These are phyloP conservation scores for Leptinotarsa defecta DNA, from an alignment of 1,140 invertebrate species.

Conservation along the genomic window DNA sequence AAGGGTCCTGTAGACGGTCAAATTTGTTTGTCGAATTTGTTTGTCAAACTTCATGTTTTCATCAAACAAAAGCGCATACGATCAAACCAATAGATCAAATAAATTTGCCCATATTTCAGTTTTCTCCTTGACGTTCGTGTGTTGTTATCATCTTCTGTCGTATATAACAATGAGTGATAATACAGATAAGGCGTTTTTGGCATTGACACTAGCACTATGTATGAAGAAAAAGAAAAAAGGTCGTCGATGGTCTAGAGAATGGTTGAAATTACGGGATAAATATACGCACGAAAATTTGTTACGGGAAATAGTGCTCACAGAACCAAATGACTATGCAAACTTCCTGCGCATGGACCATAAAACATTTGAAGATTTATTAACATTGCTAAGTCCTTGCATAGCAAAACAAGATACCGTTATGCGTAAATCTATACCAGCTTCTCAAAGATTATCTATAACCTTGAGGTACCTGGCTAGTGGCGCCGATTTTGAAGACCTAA, in stretches of 20 bases:
- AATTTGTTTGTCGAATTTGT: slow-evolving; percentile 20
- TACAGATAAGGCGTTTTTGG: slow-evolving; percentile 22
- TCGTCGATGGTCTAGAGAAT: slow-evolving; percentile 13
- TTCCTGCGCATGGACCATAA: slow-evolving; percentile 7
- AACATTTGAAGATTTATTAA: slow-evolving; percentile 15
- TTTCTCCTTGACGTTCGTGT: slow-evolving; percentile 15
- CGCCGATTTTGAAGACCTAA: slow-evolving; percentile 6
- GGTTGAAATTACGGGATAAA: slow-evolving; percentile 22
- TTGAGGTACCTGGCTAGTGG: slow-evolving; percentile 23
- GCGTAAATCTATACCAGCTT: slow-evolving; percentile 18
- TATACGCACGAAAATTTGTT: slow-evolving; percentile 21
- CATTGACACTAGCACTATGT: slow-evolving; percentile 20
- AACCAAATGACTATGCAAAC: slow-evolving; percentile 24
- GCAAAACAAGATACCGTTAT: slow-evolving; percentile 20
- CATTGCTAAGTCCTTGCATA: not conserved
- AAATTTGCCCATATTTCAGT: slow-evolving; percentile 15
- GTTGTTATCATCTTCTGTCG: slow-evolving; percentile 21
- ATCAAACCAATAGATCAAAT: slow-evolving; percentile 25
- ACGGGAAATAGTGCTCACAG: slow-evolving; percentile 17
- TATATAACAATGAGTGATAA: slow-evolving; percentile 18
- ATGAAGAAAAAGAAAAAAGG: slow-evolving; percentile 4
- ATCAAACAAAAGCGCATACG: slow-evolving; percentile 15
- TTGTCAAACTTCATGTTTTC: slow-evolving; percentile 24
- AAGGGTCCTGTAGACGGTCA: slow-evolving; percentile 14
- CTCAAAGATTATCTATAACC: slow-evolving; percentile 16